Evolutionary conservation across 2,113 vertebrate species (phyloP).

Genomic region (Paramormyrops kingsleyae): DNA sequence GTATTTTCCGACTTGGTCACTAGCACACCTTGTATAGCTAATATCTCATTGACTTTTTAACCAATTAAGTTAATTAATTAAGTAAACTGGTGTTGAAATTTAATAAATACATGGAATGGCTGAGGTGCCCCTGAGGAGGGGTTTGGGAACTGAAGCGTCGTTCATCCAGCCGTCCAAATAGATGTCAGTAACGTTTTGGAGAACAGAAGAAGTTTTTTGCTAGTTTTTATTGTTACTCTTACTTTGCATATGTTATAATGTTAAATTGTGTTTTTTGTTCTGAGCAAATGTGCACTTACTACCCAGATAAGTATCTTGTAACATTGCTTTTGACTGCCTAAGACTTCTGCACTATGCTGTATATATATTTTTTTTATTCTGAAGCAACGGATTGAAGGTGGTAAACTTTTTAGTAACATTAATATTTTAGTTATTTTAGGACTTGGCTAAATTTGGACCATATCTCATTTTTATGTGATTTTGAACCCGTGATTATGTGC

Average conservation of each 20-base stretch:
- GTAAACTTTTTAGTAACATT: neutral
- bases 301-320: neutral
- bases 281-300: neutral
- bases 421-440: neutral
- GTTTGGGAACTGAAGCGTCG: too few relatives aligned
- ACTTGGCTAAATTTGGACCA: neutral
- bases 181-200: neutral
- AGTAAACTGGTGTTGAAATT: too few relatives aligned
- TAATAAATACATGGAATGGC: too few relatives aligned
- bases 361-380: neutral
- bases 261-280: neutral
- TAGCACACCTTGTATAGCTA: too few relatives aligned
- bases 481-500: neutral
- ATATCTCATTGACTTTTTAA: neutral
- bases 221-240: neutral
- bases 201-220: neutral
- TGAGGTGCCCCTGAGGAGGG: too few relatives aligned
- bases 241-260: neutral
- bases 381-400: neutral
- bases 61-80: neutral
- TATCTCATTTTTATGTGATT: neutral
- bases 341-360: neutral
- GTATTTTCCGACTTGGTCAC: too few relatives aligned
- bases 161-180: too few relatives aligned
- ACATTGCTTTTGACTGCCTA: neutral